These are phyloP conservation scores for Synaphobranchus kaupii DNA, from an alignment of 2,797 vertebrate genomes.

Conservation along the genomic window DNA sequence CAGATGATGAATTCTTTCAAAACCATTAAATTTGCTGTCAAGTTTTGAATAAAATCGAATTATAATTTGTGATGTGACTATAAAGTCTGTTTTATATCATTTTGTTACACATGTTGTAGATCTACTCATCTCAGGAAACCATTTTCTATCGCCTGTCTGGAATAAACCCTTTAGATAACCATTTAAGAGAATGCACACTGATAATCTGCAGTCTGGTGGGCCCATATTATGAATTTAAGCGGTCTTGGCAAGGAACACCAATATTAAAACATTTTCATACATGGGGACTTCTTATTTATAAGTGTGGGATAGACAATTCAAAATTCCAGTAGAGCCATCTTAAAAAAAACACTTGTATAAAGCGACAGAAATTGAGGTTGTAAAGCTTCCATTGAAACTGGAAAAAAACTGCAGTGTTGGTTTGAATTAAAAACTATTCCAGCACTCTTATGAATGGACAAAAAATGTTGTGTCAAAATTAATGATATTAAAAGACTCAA, in stretches of 20 bases:
- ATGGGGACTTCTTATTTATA: slow-evolving; percentile 1
- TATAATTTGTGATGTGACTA: too few species aligned
- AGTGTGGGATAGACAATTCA: neutral
- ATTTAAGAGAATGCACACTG: neutral
- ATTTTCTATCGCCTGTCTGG: neutral
- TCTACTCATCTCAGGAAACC: neutral
- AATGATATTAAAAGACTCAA: neutral
- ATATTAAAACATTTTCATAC: neutral
- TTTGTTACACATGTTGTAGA: neutral
- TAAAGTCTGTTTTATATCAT: neutral
- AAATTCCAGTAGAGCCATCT: neutral
- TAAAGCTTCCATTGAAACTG: neutral
- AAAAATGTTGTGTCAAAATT: neutral
- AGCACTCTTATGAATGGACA: neutral
- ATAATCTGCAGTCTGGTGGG: neutral
- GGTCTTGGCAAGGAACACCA: neutral
- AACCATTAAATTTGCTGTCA: too few species aligned
- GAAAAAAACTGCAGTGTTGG: neutral
- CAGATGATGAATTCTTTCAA: too few species aligned
- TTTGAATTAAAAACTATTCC: neutral
- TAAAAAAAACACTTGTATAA: neutral
- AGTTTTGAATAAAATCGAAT: too few species aligned
- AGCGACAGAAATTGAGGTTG: neutral
- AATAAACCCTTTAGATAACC: neutral
- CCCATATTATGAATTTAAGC: neutral